Evolutionary conservation across 2,888 invertebrate genomes (phyloP), one percentile per base, ranked within the genome.

Genomic region (Mesopsocus fuscifrons): DNA sequence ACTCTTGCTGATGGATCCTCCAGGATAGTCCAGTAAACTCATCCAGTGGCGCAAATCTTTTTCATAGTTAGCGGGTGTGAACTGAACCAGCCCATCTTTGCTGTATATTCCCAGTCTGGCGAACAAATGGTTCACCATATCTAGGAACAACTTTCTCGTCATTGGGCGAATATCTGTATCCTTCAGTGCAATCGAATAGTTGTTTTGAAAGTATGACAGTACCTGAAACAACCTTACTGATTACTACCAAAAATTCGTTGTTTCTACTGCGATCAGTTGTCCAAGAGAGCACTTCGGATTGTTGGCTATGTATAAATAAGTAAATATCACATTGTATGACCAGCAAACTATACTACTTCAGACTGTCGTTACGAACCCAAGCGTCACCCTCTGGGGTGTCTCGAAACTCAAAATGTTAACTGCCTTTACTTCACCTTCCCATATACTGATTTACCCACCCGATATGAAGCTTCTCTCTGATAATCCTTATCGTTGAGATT

Each of bases 71-170:
- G 16, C 20, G 13, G n/a, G 17, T 16, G 3, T 18, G 13, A 38
- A 38, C 3, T 17, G 17, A 9, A 38, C 38, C 8, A 21, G 38
- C 5, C n/a, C 20, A 6, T 21, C 38, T 20, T 38, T 38, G 20
- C 20, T n/a, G 18, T 16, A 5, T 5, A 38, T 18, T 38, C 21
- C 38, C 20, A 38, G 21, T 20, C 17, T 21, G n/a, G 15, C 38
- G 20, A 38, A 38, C 18, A 38, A 17, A 18, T 38, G 38, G 20
- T 38, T 38, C 6, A 38, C 38, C 38, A 38, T 38, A 4, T 17
- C 38, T 15, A 38, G 15, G 20, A 38, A 38, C 38, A 38, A 18
- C 20, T 38, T 38, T 3, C 15, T 38, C 8, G 16, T 20, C 20
- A 38, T 38, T 38, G 38, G 38, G 3, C 20, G 6, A 11, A 38